These are phyloP conservation scores for Kryptolebias ocellatus DNA, from an alignment of 2,797 vertebrate genomes.

Conservation along the genomic window DNA sequence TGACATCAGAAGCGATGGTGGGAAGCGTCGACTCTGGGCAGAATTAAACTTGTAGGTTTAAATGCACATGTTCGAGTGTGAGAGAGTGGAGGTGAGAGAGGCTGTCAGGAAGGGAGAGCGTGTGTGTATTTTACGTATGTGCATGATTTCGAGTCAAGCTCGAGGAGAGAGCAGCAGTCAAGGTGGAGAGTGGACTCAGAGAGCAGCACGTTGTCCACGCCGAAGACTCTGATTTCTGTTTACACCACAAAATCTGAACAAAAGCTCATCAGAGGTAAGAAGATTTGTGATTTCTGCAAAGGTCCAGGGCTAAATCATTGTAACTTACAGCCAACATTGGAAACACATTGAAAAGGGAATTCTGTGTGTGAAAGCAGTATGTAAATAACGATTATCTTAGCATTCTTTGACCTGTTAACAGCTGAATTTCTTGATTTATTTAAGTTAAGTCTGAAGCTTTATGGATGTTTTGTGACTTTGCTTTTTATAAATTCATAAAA, in stretches of 20 bases:
- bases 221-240: constrained; percentile 34
- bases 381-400: no score
- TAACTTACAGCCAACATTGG: not conserved
- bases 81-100: constrained; percentile 24
- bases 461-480: not conserved
- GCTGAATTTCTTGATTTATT: not conserved
- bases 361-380: no score
- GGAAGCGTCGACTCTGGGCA: not conserved
- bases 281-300: constrained; percentile 27
- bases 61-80: constrained; percentile 11
- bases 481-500: not conserved
- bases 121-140: constrained; percentile 11
- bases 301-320: constrained; percentile 3
- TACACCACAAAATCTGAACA: constrained; percentile 20
- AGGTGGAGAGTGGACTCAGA: constrained; percentile 38
- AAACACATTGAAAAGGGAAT: not conserved
- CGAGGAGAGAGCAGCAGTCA: constrained; percentile 46
- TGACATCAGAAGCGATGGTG: constrained; percentile 3
- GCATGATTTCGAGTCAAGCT: constrained; percentile 39
- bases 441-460: not conserved
- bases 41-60: constrained; percentile 23
- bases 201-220: constrained; percentile 41
- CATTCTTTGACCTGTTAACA: no score
- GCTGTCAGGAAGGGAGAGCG: constrained; percentile 12
- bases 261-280: constrained; percentile 52